Evolutionary conservation across 2,888 invertebrate genomes (phyloP), one percentile per base, ranked within the genome.

Genomic region (Antheraea yamamai): DNA sequence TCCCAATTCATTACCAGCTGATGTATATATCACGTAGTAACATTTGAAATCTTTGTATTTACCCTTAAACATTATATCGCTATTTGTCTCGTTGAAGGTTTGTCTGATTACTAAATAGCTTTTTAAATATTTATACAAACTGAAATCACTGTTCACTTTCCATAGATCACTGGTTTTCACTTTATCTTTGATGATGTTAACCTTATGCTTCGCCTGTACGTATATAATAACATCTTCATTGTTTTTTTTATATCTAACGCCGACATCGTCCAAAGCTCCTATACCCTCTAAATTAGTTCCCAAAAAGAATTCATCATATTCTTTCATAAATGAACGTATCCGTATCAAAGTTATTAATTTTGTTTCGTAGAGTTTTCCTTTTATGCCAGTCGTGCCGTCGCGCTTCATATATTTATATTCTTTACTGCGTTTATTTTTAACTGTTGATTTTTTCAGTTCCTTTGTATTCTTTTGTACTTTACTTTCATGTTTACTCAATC

Each of bases 311-410:
- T 77, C 52, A 52, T 30, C 61, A 16, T 72, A 47, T 2, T 73
- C 23, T 16, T 70, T 20, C 30, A 70, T 26, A 10, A 51, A 51
- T 14, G 58, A 16, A 39, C 74, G 58, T 23, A 77, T 61, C 2
- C 55, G 55, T 18, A 77, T 39, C 4, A 75, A 23, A 30, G 70
- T 77, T 16, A 75, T 14, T 70, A 73, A 7, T n/a, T 77, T 77
- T 6, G 77, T 75, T 58, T 75, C 75, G 39, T 77, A 77, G 1
- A 77, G 70, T 72, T 77, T 74, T 73, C 77, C 77, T 16, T 51
- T 39, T 7, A 77, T 74, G 12, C 39, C 39, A 23, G 74, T 55
- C 20, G 74, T 74, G 2, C 74, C 71, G 18, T 16, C 18, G 4
- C 71, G 74, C 61, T 74, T 74, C 58, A 71, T 52, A 71, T 58